Conservation (phyloP, 1,140 invertebrate genomes). For the Tyrophagus putrescentiae region DNA sequence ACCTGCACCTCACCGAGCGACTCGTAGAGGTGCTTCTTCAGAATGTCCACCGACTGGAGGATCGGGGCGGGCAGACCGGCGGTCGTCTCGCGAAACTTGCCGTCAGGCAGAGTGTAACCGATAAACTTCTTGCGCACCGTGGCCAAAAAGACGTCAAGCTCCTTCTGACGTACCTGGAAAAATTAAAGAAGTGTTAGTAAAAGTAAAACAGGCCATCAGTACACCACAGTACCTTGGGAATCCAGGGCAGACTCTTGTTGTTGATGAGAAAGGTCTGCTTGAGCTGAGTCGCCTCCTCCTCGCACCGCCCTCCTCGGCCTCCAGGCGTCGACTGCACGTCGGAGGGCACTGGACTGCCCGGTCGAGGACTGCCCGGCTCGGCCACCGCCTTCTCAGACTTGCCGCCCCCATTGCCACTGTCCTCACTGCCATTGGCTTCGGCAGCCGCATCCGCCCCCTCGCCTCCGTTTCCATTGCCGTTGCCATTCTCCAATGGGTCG, state of each 20-base stretch:
- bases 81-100: slow-evolving; percentile 55
- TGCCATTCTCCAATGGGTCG: slow-evolving; percentile 8
- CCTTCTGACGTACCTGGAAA: slow-evolving; percentile 80
- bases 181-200: too few relatives aligned
- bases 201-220: too few relatives aligned
- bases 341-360: slow-evolving; percentile 24
- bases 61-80: slow-evolving; percentile 86
- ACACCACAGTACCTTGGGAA: too few relatives aligned
- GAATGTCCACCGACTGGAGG: slow-evolving; percentile 77
- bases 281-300: slow-evolving; percentile 29
- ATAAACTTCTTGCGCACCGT: slow-evolving; percentile 85
- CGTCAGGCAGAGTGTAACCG: slow-evolving; percentile 63
- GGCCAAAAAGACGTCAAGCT: slow-evolving; percentile 79
- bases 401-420: background rate
- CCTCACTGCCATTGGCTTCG: background rate
- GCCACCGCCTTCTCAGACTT: too few relatives aligned
- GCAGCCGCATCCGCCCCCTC: background rate
- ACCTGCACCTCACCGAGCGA: slow-evolving; percentile 41
- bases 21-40: slow-evolving; percentile 49
- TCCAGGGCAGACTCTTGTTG: slow-evolving; percentile 60
- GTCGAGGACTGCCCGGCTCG: slow-evolving; percentile 26
- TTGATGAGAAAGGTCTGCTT: slow-evolving; percentile 19
- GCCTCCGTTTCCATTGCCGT: too few relatives aligned
- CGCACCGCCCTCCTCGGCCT: slow-evolving; percentile 34
- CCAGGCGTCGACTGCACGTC: slow-evolving; percentile 31